Evolutionary conservation across 2,113 vertebrate species (phyloP), one percentile per base, ranked within the genome.

Genomic region (Oreotrochilus melanogaster): DNA sequence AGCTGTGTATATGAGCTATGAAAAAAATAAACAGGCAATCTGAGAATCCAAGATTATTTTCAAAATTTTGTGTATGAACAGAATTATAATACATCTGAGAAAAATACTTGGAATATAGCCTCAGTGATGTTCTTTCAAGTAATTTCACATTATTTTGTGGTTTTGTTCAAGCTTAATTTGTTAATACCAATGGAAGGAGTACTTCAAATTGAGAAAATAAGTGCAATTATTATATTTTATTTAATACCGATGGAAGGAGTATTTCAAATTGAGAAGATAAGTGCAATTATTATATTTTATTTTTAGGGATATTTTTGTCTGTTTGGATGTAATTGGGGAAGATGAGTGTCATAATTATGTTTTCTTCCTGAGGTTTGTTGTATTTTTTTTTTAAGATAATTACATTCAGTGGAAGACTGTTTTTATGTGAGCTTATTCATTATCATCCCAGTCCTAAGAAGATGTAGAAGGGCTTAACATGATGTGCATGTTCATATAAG

Each of bases 221-320:
- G 3, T 31, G 5, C 24, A 87, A 27, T 53, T n/a, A 72, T 73
- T 75, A 12, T 78, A 74, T 88, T 91, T 72, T 37, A 37, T 37
- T 37, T 37, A 60, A 15, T 86, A 58, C 11, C 69, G 28, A 80
- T 37, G 18, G 74, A 88, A 83, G 53, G 11, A 53, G 10, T 83
- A 91, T 83, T 97, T 96, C 56, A 80, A 89, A 92, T 19, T 64
- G 25, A 56, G 45, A 70, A 31, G 28, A 89, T 84, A 33, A 87
- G 3, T 31, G 5, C 24, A 87, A 27, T 53, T n/a, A 72, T 73
- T 75, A 12, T 78, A 74, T 39, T 39, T 39, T 39, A 39, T 47
- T 47, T 19, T 47, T 47, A 47, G 45, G 45, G 45, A 19, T 47
- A 47, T 19, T 47, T 47, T 47, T 47, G 18, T 47, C 45, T 47